A percentile compares a stretch with the other conserved stretches of the same genome.
Conservation (phyloP, 1,140 invertebrate genomes). For the Aphaenogaster ashmeadi region DNA sequence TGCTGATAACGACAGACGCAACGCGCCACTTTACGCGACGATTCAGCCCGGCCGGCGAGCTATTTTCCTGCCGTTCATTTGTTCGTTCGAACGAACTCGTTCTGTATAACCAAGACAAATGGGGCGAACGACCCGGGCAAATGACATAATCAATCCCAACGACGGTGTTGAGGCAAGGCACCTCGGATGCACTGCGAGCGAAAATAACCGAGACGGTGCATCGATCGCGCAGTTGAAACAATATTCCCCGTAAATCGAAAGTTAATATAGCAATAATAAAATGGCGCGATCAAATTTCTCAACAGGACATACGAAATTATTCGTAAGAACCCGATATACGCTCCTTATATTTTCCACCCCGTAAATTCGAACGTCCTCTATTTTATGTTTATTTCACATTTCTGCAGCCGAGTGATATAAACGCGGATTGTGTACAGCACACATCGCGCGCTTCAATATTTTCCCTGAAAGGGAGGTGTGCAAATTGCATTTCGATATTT, state of each 20-base stretch:
- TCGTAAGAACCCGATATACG: not conserved
- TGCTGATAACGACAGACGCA: constrained; percentile 54
- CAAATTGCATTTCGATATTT: constrained; percentile 18
- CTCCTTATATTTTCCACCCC: not conserved
- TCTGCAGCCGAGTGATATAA: not conserved
- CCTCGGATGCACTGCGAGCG: not conserved
- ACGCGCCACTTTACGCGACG: constrained; percentile 48
- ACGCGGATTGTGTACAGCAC: not conserved
- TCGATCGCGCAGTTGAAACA: constrained; percentile 7
- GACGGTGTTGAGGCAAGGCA: constrained; percentile 6
- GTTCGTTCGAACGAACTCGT: constrained; percentile 22
- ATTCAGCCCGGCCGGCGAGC: constrained; percentile 30
- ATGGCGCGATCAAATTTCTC: not conserved
- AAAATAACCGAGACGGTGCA: constrained; percentile 23
- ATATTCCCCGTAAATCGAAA: not conserved
- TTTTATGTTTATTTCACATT: not conserved
- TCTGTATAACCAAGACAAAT: constrained; percentile 45
- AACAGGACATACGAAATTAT: not conserved
- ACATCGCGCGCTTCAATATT: not conserved
- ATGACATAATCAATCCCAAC: constrained; percentile 58
- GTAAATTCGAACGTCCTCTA: not conserved
- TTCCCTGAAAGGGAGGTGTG: not conserved
- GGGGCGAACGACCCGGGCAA: constrained; percentile 13
- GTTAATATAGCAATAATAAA: not conserved
- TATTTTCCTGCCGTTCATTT: constrained; percentile 43